Conservation (phyloP, 2,888 invertebrate species). For the Lasioglossum zephyrum region DNA sequence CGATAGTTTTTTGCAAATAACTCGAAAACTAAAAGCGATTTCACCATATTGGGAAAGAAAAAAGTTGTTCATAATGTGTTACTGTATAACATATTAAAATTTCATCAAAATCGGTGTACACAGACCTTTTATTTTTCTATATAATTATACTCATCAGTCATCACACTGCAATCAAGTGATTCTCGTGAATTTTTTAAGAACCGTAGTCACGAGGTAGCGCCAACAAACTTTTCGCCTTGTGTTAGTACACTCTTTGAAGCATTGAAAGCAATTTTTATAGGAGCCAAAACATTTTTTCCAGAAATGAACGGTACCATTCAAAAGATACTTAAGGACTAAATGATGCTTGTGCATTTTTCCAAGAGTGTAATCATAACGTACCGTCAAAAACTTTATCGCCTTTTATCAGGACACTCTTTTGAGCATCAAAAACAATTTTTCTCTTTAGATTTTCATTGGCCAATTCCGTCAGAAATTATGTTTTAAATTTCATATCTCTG, state of each 20-base stretch:
- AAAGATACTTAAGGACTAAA: not conserved
- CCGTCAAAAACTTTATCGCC: not conserved
- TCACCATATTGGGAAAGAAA: too few species aligned
- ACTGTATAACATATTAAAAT: too few species aligned
- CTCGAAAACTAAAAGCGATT: too few species aligned
- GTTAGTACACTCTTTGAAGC: not conserved
- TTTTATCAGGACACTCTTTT: not conserved
- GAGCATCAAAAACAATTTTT: not conserved
- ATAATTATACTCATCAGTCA: too few species aligned
- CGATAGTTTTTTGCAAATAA: too few species aligned
- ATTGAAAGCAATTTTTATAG: not conserved
- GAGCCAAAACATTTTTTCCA: not conserved
- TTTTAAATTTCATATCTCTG: not conserved
- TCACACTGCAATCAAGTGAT: not conserved
- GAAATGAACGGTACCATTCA: not conserved
- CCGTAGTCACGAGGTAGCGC: accelerated
- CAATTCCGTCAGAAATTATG: not conserved
- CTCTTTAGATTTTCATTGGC: not conserved
- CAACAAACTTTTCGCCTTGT: not conserved
- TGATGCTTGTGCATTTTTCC: not conserved
- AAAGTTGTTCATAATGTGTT: too few species aligned
- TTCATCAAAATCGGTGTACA: too few species aligned
- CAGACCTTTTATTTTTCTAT: too few species aligned
- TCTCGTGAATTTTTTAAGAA: not conserved
- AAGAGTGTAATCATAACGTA: too few species aligned